Evolutionary conservation across 2,113 vertebrate species (phyloP).

Genomic region (Daboia siamensis): DNA sequence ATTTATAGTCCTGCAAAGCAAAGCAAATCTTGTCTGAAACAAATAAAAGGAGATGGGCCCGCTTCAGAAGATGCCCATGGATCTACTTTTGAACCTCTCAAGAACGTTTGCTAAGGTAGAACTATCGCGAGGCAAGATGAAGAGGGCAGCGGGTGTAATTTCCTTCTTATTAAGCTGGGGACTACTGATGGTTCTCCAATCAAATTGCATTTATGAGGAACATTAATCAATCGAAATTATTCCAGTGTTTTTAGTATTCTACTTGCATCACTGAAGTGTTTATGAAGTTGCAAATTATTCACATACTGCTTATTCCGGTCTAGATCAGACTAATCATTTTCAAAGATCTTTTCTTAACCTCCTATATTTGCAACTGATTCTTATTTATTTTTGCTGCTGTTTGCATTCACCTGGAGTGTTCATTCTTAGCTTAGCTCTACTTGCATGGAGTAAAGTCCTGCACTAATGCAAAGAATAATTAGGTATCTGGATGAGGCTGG

Average conservation of each 20-base stretch:
- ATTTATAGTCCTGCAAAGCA: background rate
- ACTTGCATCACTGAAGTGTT: background rate
- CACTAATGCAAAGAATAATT: background rate
- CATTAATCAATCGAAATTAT: background rate
- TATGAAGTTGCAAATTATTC: background rate
- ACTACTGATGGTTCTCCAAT: background rate
- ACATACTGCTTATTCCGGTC: background rate
- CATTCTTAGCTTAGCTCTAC: background rate
- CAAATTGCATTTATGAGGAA: background rate
- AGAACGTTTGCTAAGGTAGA: background rate
- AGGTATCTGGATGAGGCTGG: background rate
- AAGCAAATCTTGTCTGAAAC: background rate
- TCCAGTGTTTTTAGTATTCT: background rate
- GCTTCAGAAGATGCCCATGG: background rate
- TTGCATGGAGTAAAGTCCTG: background rate
- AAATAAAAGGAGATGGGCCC: background rate
- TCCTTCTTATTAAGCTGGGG: background rate
- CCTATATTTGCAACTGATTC: background rate
- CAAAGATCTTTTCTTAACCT: background rate
- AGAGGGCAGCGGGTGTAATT: background rate
- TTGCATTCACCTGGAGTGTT: background rate
- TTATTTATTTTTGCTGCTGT: background rate
- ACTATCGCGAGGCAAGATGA: background rate
- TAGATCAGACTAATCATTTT: background rate
- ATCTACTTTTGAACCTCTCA: background rate